Evolutionary conservation across 2,113 vertebrate species (phyloP).

Genomic region (Actinemys pallida): DNA sequence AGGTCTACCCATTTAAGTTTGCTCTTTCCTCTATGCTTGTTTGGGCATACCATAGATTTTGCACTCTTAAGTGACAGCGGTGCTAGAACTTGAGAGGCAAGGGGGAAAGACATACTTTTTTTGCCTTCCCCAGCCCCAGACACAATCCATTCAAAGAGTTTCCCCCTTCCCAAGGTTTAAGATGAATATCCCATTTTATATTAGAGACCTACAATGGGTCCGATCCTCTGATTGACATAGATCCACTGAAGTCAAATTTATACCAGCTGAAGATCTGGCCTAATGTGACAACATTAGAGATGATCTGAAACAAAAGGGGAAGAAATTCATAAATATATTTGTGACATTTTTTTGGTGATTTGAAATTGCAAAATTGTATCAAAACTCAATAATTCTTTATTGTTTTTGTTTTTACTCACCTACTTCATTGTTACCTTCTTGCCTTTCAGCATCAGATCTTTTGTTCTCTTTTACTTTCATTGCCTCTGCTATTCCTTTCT

Average conservation of each 20-base stretch:
- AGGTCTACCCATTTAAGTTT: background rate
- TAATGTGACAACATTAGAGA: too few relatives aligned
- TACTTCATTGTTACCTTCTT: background rate
- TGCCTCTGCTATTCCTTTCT: background rate
- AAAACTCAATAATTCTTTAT: background rate
- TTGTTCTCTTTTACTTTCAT: background rate
- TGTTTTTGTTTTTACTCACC: background rate
- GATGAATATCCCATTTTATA: background rate
- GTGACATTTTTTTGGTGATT: too few relatives aligned
- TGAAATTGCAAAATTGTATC: too few relatives aligned
- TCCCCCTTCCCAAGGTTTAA: background rate
- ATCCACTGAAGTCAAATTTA: background rate
- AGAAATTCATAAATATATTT: too few relatives aligned
- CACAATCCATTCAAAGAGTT: background rate
- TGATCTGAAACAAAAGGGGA: too few relatives aligned
- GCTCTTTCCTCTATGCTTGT: background rate
- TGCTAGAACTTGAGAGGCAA: background rate
- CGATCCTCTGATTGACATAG: background rate
- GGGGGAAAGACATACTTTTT: background rate
- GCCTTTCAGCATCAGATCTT: background rate
- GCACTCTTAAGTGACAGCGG: background rate
- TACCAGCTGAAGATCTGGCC: background rate
- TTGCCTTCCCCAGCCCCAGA: background rate
- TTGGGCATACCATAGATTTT: background rate
- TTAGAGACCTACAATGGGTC: conserved; percentile 20